Conservation (phyloP, 2,113 vertebrate species). For the Atherinomorus stipes region DNA sequence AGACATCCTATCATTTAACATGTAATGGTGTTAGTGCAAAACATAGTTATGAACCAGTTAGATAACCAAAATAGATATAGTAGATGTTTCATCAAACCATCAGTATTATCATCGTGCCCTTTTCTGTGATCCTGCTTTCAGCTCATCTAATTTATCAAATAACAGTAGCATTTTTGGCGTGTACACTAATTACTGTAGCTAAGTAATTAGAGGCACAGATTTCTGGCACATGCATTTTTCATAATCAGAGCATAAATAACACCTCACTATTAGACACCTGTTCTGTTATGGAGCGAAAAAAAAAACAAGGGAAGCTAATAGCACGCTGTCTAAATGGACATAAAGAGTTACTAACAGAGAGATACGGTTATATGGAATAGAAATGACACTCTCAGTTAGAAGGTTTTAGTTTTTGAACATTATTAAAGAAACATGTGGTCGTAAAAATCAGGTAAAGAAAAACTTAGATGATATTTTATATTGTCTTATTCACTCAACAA, state of each 20-base stretch:
- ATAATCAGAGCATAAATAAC: conserved; percentile 48
- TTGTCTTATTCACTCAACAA: too few species aligned
- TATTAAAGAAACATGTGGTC: too few species aligned
- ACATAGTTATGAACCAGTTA: not conserved
- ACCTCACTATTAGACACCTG: conserved; percentile 53
- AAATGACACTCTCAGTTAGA: not conserved
- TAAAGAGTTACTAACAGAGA: not conserved
- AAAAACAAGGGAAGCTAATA: not conserved
- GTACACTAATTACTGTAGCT: conserved; percentile 33
- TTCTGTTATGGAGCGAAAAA: conserved; percentile 10
- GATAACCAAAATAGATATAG: conserved; percentile 15
- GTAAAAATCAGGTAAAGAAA: too few species aligned
- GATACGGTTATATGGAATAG: not conserved
- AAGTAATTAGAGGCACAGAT: conserved; percentile 43
- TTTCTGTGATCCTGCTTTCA: conserved; percentile 40
- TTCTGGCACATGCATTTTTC: conserved; percentile 45
- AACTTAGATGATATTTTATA: too few species aligned
- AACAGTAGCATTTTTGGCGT: conserved; percentile 21
- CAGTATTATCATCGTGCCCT: conserved; percentile 6
- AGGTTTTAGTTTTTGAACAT: not conserved
- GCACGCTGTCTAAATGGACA: conserved; percentile 4
- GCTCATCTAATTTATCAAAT: conserved; percentile 20
- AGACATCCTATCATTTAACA: not conserved
- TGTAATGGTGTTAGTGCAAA: not conserved
- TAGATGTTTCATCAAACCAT: not conserved